These are phyloP conservation scores for Ceratotherium simum DNA, from an alignment of 2,113 vertebrate species.

Conservation along the genomic window DNA sequence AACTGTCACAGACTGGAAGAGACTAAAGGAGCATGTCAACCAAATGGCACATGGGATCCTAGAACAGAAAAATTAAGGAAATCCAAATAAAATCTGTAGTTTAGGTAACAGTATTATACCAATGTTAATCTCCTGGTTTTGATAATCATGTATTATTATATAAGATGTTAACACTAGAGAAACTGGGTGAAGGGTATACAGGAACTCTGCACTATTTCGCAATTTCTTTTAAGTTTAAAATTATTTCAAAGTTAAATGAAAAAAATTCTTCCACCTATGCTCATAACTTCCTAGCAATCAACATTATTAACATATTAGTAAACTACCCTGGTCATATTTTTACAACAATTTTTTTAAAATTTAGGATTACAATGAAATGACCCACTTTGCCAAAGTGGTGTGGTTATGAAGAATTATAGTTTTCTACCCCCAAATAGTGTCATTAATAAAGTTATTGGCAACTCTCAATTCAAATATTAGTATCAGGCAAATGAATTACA, in stretches of 20 bases:
- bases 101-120: neutral
- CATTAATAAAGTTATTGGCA: neutral
- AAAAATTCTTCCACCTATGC: neutral
- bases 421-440: neutral
- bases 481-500: neutral
- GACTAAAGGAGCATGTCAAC: neutral
- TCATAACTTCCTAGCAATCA: neutral
- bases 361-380: neutral
- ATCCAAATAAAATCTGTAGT: neutral
- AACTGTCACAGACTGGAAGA: neutral
- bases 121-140: slow-evolving; percentile 33
- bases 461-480: neutral
- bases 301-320: neutral
- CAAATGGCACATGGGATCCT: neutral
- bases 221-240: slow-evolving; percentile 21
- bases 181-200: neutral
- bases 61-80: neutral
- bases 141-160: slow-evolving; percentile 16
- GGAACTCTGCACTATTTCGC: neutral
- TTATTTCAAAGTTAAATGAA: slow-evolving; percentile 42
- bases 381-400: neutral
- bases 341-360: neutral
- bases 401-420: neutral
- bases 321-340: neutral
- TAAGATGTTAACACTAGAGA: neutral